phyloP scores from a whole-genome alignment of 1,140 invertebrate genomes.

The Cydia splendana region DNA sequence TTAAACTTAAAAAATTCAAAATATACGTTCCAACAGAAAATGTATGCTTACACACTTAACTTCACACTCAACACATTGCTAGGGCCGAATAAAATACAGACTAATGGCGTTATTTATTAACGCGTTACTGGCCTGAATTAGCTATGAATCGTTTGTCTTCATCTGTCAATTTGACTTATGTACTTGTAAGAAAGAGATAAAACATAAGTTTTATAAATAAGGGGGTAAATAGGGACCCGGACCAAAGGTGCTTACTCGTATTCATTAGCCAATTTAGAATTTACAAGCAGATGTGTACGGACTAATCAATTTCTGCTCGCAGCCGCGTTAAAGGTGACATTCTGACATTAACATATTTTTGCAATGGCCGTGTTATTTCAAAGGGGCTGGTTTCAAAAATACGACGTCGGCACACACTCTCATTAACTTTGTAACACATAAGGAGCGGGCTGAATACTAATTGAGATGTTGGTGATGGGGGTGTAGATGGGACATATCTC shows the following conservation, averaged over 20 bases:
- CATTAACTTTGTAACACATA: constrained; percentile 73
- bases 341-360: constrained; percentile 70
- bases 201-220: too few relatives aligned
- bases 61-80: not conserved
- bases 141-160: too few relatives aligned
- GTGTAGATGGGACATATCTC: constrained; percentile 43
- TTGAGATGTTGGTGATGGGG: constrained; percentile 44
- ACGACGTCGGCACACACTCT: constrained; percentile 60
- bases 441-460: constrained; percentile 72
- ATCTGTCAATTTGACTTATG: too few relatives aligned
- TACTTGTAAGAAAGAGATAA: too few relatives aligned
- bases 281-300: constrained; percentile 30
- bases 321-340: constrained; percentile 54
- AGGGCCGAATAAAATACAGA: not conserved
- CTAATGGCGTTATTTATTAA: not conserved
- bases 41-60: not conserved
- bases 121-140: too few relatives aligned
- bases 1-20: too few relatives aligned
- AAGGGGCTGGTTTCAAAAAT: constrained; percentile 71
- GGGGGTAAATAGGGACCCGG: not conserved
- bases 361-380: constrained; percentile 55
- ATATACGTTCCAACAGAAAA: too few relatives aligned
- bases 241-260: not conserved
- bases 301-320: constrained; percentile 53
- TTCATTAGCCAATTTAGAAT: constrained; percentile 30